phyloP scores from a whole-genome alignment of 2,888 invertebrate species.

The Pyrrhosoma nymphula region DNA sequence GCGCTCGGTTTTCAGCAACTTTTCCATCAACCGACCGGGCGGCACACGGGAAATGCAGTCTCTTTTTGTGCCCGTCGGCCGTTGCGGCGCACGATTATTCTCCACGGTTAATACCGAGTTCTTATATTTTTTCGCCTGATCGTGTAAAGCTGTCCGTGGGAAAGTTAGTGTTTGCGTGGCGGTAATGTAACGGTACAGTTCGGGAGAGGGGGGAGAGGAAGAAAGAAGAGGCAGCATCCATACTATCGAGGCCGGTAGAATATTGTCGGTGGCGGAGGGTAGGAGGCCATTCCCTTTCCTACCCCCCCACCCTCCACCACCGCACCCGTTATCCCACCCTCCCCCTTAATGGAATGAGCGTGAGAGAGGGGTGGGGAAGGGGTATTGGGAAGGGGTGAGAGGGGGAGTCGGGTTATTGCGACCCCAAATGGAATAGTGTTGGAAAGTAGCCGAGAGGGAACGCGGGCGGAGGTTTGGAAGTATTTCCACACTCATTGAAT shows the following conservation, averaged over 20 bases:
- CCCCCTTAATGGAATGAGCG: slow-evolving; percentile 10
- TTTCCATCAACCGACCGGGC: background rate
- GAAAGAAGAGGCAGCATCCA: background rate
- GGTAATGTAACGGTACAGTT: background rate
- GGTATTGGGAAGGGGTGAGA: background rate
- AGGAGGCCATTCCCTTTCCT: too few relatives aligned
- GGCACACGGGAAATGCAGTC: background rate
- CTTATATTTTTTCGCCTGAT: background rate
- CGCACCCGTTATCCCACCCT: background rate
- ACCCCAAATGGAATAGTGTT: slow-evolving; percentile 39
- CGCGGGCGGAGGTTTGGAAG: background rate
- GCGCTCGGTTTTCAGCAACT: background rate
- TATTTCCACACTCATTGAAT: slow-evolving; percentile 39
- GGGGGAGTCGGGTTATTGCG: slow-evolving; percentile 31
- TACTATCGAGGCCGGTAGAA: background rate
- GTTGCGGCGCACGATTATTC: background rate
- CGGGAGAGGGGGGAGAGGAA: background rate
- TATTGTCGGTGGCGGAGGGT: background rate
- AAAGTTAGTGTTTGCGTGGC: background rate
- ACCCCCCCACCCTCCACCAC: background rate
- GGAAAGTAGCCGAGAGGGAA: slow-evolving; percentile 35
- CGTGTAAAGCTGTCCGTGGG: background rate
- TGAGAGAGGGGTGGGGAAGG: background rate
- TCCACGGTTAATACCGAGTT: background rate
- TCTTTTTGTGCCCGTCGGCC: background rate